Evolutionary conservation across 2,113 vertebrate genomes (phyloP).

Genomic region (Acanthochromis polyacanthus): DNA sequence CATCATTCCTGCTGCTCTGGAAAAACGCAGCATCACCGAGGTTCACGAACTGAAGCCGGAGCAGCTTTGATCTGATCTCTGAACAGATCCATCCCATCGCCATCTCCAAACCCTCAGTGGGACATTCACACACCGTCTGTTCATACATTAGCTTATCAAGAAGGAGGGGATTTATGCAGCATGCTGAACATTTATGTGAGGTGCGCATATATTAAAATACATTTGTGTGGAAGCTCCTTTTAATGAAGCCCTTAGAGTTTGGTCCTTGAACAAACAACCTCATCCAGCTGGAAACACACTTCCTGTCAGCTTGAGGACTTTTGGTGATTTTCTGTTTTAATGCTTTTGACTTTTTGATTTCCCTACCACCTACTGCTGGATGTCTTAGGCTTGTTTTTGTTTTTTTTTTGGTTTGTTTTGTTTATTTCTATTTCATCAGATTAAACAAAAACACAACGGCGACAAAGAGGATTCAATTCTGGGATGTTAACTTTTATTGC

Average conservation of each 20-base stretch:
- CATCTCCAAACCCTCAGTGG: slow-evolving; percentile 49
- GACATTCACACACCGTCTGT: slow-evolving; percentile 58
- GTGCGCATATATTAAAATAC: slow-evolving; percentile 68
- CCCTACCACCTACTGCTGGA: background rate
- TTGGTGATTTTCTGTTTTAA: background rate
- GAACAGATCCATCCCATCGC: slow-evolving; percentile 30
- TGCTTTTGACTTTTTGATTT: background rate
- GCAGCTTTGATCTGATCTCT: slow-evolving; percentile 65
- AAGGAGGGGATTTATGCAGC: slow-evolving; percentile 53
- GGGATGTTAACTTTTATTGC: too few relatives aligned
- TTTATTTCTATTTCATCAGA: too few relatives aligned
- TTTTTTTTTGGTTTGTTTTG: too few relatives aligned
- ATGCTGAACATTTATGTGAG: slow-evolving; percentile 54
- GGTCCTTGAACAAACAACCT: background rate
- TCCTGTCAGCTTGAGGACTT: slow-evolving; percentile 2
- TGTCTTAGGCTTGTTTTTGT: background rate
- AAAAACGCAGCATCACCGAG: slow-evolving; percentile 22
- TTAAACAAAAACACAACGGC: too few relatives aligned
- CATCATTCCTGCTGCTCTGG: background rate
- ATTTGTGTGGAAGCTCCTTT: slow-evolving; percentile 48
- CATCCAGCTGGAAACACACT: background rate
- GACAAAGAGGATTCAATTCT: too few relatives aligned
- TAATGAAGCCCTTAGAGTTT: slow-evolving; percentile 60
- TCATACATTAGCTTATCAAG: slow-evolving; percentile 58
- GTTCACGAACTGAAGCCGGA: slow-evolving; percentile 43